Evolutionary conservation across 2,113 vertebrate genomes (phyloP), one percentile per base, ranked within the genome.

Genomic region (Oplegnathus fasciatus): DNA sequence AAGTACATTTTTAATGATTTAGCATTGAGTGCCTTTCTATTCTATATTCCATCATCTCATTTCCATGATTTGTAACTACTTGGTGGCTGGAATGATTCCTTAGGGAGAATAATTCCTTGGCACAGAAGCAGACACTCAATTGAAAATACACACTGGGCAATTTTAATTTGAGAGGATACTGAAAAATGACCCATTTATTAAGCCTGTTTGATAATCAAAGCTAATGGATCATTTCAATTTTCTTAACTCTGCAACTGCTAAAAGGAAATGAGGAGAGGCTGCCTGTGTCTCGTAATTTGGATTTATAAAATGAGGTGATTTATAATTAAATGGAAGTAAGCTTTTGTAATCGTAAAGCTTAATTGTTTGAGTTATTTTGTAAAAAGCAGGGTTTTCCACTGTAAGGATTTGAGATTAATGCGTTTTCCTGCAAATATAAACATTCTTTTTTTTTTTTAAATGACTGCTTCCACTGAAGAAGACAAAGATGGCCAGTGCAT

Each of bases 1-100:
- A 90, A 89, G 83, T 83, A 85, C 85, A 75, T 86, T 93, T 89
- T 92, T 86, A 89, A 93, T 92, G 91, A 93, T 95, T 93, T 91
- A 93, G 86, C 89, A 91, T 80, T 65, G 80, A 92, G 89, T 83
- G 91, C 73, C 88, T 92, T 86, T 92, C 84, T 90, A 60, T 90
- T 92, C 90, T 89, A 75, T 92, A 93, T 90, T 93, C 92, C 87
- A 86, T 93, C 92, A 92, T 92, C 78, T 89, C 92, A 94, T 94
- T 95, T 95, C 89, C 90, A 87, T 95, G 93, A 95, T 95, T 95
- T 95, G 93, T 94, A 93, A 91, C 92, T 88, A 70, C 91, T 92
- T 89, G 87, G 87, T 91, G 87, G 80, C 88, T 80, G 73, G 80
- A 92, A 91, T 87, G 68, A 93, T 92, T 93, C 92, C 92, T 86